Base-by-base conservation (phyloP, 2,797 vertebrate species). In the Apogon hyalosoma region DNA sequence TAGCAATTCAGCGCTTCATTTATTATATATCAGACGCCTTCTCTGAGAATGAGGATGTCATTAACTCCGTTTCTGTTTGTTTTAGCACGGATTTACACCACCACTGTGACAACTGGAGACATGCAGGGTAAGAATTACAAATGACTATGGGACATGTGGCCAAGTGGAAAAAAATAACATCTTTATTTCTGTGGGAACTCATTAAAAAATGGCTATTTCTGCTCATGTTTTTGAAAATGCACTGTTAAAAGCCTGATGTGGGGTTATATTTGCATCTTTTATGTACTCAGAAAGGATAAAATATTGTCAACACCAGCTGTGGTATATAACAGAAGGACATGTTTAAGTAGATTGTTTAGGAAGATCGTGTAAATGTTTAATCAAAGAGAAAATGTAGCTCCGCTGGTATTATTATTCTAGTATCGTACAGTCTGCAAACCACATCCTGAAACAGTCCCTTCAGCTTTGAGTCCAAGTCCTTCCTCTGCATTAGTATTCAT, bases 31-130 rank as follows among this genome's bases (percentile, higher is more conserved):
- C 24, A 79, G 64, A 62, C 3, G 41, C 72, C 54, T 47, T 54
- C 18, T 63, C 15, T 57, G 67, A 78, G 77, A 81, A 75, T 47
- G 69, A 84, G 82, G 66, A 40, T 55, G 69, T 75, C 71, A 79
- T 76, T 86, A 76, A 82, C 55, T 15, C 46, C 0, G 40, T 70
- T 75, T 69, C 46, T 69, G 61, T 80, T 72, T 75, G 77, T 89
- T 87, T 67, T 94, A 99, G 98, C 95, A 10, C 94, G 97, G 87
- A 96, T 99, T 88, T 84, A 96, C 86, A 98, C 97, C 64, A 97
- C 96, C 6, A 15, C 92, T 18, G 89, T 96, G 92, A 98, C 96
- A n/a, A 97, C 95, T 0, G 94, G 93, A 77, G 98, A 99, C 86
- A 71, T 83, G 0, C 94, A 94, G 92, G 95, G 97, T 99, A 81